These are phyloP conservation scores for Leucosticte australis DNA, from an alignment of 2,113 vertebrate genomes.

Conservation along the genomic window DNA sequence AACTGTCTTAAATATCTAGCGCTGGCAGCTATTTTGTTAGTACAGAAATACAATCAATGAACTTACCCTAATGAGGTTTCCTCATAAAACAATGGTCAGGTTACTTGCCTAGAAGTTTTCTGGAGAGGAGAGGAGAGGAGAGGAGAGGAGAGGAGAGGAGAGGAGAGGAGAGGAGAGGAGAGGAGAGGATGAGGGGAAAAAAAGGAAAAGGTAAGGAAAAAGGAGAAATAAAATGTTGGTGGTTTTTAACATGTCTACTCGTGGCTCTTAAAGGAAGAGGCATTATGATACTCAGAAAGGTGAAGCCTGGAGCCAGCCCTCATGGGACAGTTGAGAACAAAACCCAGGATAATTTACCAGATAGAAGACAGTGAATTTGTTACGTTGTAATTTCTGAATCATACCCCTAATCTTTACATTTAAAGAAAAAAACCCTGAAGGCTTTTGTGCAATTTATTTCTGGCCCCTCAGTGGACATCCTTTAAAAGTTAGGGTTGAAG, in stretches of 20 bases:
- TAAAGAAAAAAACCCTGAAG: neutral
- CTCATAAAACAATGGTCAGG: constrained; percentile 36
- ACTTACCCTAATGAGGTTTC: constrained; percentile 29
- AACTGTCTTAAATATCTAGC: constrained; percentile 52
- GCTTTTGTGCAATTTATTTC: neutral
- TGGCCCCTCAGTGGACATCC: neutral
- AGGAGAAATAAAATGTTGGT: neutral
- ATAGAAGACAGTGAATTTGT: neutral
- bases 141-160: no score
- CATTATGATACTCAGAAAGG: neutral
- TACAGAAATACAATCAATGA: constrained; percentile 46
- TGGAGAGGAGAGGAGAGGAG: neutral
- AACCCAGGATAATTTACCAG: neutral
- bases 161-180: neutral
- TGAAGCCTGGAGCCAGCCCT: neutral
- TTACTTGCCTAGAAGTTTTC: constrained; percentile 30
- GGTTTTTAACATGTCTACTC: neutral
- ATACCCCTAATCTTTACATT: neutral
- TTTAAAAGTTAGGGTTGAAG: neutral
- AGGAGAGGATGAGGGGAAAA: no score
- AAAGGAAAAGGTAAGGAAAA: rapidly evolving
- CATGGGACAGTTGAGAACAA: neutral
- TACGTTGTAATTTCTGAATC: neutral
- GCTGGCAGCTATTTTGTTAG: constrained; percentile 44
- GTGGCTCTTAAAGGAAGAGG: neutral